A percentile compares a stretch with the other conserved stretches of the same genome.
phyloP scores from a whole-genome alignment of 1,140 invertebrate genomes.

The Drosophila orena region DNA sequence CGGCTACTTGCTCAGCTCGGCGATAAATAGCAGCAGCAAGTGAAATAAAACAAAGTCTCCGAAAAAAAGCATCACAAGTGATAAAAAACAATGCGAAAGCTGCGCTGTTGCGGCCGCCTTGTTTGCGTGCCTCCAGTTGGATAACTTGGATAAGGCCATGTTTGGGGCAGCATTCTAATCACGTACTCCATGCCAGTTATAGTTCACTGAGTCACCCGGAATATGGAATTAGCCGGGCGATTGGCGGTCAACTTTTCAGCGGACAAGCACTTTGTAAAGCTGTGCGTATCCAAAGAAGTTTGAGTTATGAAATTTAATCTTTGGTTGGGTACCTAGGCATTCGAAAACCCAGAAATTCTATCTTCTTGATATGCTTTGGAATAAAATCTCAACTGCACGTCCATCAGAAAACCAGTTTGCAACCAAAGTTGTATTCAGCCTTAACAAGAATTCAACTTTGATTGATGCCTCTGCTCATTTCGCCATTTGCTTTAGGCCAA shows the following conservation, averaged over 20 bases:
- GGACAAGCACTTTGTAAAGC: constrained; percentile 2
- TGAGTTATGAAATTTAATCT: not conserved
- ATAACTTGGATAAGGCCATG: constrained; percentile 44
- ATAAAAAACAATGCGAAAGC: constrained; percentile 30
- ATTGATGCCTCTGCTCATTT: constrained; percentile 32
- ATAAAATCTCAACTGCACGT: not conserved
- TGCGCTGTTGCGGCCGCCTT: constrained; percentile 27
- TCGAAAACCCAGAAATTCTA: not conserved
- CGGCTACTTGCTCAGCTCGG: constrained; percentile 52
- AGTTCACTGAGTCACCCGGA: constrained; percentile 36
- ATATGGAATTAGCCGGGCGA: constrained; percentile 25
- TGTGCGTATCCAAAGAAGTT: not conserved
- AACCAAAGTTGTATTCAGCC: not conserved
- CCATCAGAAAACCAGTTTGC: constrained; percentile 7
- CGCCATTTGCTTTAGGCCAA: constrained; percentile 18
- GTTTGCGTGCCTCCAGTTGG: constrained; percentile 33
- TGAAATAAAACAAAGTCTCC: not conserved
- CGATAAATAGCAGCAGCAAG: constrained; percentile 47
- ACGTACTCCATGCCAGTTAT: constrained; percentile 50
- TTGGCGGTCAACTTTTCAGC: constrained; percentile 8
- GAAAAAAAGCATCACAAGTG: constrained; percentile 23
- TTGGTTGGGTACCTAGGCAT: not conserved
- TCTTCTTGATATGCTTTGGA: not conserved
- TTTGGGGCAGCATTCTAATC: constrained; percentile 53
- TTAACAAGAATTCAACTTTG: not conserved